Base-by-base conservation (phyloP, 2,797 vertebrate genomes). In the Limnodromus scolopaceus region DNA sequence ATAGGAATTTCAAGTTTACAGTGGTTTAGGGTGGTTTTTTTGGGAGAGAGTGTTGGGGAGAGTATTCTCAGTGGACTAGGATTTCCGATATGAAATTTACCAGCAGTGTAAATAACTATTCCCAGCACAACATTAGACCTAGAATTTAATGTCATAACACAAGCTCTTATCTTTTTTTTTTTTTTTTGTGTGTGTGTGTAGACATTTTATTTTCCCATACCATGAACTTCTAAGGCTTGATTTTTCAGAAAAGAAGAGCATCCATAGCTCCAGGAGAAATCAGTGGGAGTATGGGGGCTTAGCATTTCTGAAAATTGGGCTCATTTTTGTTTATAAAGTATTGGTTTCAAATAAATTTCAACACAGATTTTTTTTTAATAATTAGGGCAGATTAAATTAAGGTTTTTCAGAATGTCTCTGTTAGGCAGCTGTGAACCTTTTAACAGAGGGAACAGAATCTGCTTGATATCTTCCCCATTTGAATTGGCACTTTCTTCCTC, bases 91-190 rank as follows among this genome's bases (percentile, higher is more conserved):
- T 98, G 97, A 98, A 98, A 98, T 98, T 97, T 98, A 96, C 97
- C 97, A 94, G 97, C 97, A 98, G 98, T 98, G 98, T 98, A 98
- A 98, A 98, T 98, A 98, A 96, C 98, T 98, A 98, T 98, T 98
- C 98, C 98, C 98, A 98, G 97, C 97, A 98, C 98, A 98, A 97
- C 98, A 96, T 96, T 94, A 97, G 97, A 97, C 97, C 95, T 97
- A 96, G 97, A 98, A 98, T 98, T 98, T 98, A 98, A 98, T 98
- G 98, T 98, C 98, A 98, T 97, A 97, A 96, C 97, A 95, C 78
- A 93, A 97, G 94, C 46, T 16, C 92, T 91, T 96, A 91, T 97
- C 66, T 58, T 63, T 71, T 94, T 81, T 92, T 78, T 92, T 92
- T 77, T 92, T 78, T 92, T 92, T 68, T 46, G 11, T 46, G 20